Conservation (phyloP, 2,113 vertebrate genomes). For the Esox niger region DNA sequence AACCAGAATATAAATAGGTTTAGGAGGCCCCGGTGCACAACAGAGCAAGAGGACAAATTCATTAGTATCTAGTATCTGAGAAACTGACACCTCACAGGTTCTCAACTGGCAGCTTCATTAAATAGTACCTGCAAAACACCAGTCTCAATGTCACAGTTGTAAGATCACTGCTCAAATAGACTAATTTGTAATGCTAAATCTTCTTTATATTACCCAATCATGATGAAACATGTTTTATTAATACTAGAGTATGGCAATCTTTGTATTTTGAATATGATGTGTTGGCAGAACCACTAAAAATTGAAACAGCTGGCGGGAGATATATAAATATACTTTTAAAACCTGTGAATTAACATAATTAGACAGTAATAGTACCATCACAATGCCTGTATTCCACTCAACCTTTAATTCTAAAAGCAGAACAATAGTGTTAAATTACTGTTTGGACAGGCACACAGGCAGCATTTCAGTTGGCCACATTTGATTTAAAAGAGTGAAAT, state of each 20-base stretch:
- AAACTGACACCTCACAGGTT: too few species aligned
- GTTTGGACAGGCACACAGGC: slow-evolving; percentile 2
- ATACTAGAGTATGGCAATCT: slow-evolving; percentile 2
- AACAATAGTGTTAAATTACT: slow-evolving; percentile 12
- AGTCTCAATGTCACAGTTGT: too few species aligned
- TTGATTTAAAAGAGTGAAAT: slow-evolving; percentile 18
- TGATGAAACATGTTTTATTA: not conserved
- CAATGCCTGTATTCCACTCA: slow-evolving; percentile 16
- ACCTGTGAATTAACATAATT: slow-evolving; percentile 32
- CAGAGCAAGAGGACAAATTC: too few species aligned
- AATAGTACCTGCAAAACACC: too few species aligned
- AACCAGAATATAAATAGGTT: too few species aligned
- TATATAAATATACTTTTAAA: not conserved
- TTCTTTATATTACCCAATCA: not conserved
- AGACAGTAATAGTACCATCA: slow-evolving; percentile 19
- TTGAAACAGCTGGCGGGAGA: slow-evolving; percentile 23
- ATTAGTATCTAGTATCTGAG: too few species aligned
- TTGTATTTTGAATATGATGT: slow-evolving; percentile 18
- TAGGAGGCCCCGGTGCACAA: too few species aligned
- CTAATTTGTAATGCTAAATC: slow-evolving; percentile 23
- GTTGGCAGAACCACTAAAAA: slow-evolving; percentile 24
- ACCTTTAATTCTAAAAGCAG: slow-evolving; percentile 15
- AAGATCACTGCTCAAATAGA: slow-evolving; percentile 16
- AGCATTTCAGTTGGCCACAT: slow-evolving; percentile 16
- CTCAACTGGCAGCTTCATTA: too few species aligned